Evolutionary conservation across 2,888 invertebrate genomes (phyloP).

Genomic region (Leptinotarsa juncta): DNA sequence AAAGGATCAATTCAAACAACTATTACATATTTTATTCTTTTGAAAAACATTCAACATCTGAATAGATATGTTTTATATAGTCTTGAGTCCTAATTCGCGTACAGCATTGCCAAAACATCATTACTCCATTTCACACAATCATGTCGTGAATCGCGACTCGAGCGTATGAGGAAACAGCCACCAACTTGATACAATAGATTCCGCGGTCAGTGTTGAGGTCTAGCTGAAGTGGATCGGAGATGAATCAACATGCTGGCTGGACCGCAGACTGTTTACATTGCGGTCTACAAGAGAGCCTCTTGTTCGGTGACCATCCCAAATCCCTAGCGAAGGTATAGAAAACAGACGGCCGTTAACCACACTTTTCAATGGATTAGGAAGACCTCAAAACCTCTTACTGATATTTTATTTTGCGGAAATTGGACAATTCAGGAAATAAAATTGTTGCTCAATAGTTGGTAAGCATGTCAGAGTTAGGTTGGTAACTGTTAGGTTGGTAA

Average conservation of each 20-base stretch:
- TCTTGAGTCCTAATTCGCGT: background rate
- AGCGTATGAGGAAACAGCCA: background rate
- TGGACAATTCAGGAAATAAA: too few species aligned
- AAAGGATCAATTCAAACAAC: too few species aligned
- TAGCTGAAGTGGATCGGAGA: background rate
- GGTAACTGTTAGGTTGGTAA: too few species aligned
- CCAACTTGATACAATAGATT: conserved; percentile 6
- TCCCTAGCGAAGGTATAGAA: background rate
- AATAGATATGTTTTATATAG: too few species aligned
- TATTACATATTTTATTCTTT: background rate
- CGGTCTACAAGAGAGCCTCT: background rate
- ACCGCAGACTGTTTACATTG: conserved; percentile 4
- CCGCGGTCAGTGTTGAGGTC: conserved; percentile 2
- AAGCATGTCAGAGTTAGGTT: too few species aligned
- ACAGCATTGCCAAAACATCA: background rate
- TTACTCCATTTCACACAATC: background rate
- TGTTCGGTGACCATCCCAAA: conserved; percentile 1
- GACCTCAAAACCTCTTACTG: background rate
- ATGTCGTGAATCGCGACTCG: background rate
- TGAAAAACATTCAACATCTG: background rate
- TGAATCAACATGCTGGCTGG: conserved; percentile 15
- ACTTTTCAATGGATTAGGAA: background rate
- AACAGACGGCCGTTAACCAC: background rate
- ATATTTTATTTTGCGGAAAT: background rate
- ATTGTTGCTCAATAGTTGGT: too few species aligned